phyloP scores from a whole-genome alignment of 1,140 invertebrate species.

The Drosophila mayri region DNA sequence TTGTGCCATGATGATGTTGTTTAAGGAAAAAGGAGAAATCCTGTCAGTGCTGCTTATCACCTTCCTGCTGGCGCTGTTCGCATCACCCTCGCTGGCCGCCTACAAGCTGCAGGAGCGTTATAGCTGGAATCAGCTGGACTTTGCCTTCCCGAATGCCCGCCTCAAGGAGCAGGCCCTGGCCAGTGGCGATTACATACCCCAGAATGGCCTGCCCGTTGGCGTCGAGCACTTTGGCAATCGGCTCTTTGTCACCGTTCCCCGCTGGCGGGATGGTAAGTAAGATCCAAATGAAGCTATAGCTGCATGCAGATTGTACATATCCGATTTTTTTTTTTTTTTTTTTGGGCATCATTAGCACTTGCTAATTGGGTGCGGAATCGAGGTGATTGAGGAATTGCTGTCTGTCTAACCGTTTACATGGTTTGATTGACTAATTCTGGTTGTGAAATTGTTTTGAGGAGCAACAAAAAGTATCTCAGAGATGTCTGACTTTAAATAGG shows the following conservation, averaged over 20 bases:
- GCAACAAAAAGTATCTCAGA: not conserved
- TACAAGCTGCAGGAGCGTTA: slow-evolving; percentile 89
- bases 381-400: slow-evolving; percentile 20
- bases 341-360: slow-evolving; percentile 64
- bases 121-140: slow-evolving; percentile 91
- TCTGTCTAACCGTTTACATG: not conserved
- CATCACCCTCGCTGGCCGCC: slow-evolving; percentile 68
- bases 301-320: slow-evolving; percentile 16
- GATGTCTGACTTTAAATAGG: too few species aligned
- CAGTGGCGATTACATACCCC: slow-evolving; percentile 88
- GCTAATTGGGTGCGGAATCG: slow-evolving; percentile 27
- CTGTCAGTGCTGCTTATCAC: slow-evolving; percentile 34
- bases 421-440: not conserved
- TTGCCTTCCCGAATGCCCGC: slow-evolving; percentile 88
- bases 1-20: slow-evolving; percentile 17
- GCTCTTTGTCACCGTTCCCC: slow-evolving; percentile 91
- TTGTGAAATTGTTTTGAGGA: not conserved
- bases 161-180: slow-evolving; percentile 88
- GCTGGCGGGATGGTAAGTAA: slow-evolving; percentile 88
- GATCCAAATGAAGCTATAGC: not conserved
- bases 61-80: not conserved
- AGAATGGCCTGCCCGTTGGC: slow-evolving; percentile 91
- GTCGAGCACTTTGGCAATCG: slow-evolving; percentile 92
- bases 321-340: too few species aligned
- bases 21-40: slow-evolving; percentile 8